A percentile compares a stretch with the other conserved stretches of the same genome.
These are phyloP conservation scores for Pocillopora verrucosa DNA, from an alignment of 64 coral and sea anemone genomes.

Conservation along the genomic window DNA sequence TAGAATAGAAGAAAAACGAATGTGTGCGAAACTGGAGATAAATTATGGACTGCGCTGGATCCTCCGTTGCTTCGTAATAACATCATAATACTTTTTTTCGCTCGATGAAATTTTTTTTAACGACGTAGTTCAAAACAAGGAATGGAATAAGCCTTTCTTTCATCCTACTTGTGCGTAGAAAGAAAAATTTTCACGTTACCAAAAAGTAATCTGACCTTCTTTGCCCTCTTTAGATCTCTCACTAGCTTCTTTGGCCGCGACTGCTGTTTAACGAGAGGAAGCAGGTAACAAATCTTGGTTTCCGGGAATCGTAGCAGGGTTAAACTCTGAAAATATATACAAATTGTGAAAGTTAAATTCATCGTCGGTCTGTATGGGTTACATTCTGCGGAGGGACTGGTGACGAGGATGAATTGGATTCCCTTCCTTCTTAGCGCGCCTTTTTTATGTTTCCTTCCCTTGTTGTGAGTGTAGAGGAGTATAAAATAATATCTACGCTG, in stretches of 20 bases:
- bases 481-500: too few species aligned
- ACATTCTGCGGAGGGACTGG: background rate
- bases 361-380: background rate
- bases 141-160: too few species aligned
- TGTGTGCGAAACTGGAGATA: background rate
- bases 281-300: background rate
- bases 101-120: too few species aligned
- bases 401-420: too few species aligned
- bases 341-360: background rate
- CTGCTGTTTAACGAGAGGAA: background rate
- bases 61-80: background rate
- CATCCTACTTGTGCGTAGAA: background rate
- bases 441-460: too few species aligned
- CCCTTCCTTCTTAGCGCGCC: too few species aligned
- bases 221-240: background rate
- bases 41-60: background rate
- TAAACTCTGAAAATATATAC: background rate
- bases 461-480: too few species aligned
- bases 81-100: background rate
- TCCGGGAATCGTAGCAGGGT: constrained; percentile 1
- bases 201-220: background rate
- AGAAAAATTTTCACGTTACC: background rate
- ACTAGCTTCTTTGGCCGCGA: background rate
- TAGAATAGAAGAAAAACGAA: background rate
- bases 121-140: too few species aligned